Base-by-base conservation (phyloP, 2,888 invertebrate species). In the Carpatolechia fugitivella region DNA sequence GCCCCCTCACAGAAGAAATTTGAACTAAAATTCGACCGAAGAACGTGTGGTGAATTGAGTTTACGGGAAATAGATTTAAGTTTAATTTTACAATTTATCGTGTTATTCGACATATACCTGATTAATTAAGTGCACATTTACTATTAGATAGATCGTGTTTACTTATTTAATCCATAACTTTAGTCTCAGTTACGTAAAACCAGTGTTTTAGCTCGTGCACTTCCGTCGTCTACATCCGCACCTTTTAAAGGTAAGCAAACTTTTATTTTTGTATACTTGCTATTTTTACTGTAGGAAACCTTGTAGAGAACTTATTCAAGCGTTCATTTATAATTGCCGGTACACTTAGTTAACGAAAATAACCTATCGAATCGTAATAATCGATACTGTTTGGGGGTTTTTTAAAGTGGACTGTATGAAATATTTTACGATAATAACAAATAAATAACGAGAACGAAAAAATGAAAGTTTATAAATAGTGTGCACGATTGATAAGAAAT, bases 11-110 rank as follows among this genome's bases (percentile, higher is more conserved):
- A 31, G 20, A 14, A 24, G 8, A 31, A 20, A 33, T 3, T 13
- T 10, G 38, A 24, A 41, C 40, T 29, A 35, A 5, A 41, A 16
- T 36, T 14, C 35, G 52, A 50, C 47, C 53, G 57, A 55, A 33
- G 53, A 53, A 51, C 50, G 47, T 56, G 41, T 50, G 50, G 52
- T 57, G 58, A 41, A 58, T 53, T 24, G 31, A 50, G 8, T 38
- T 58, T 57, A 56, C 54, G 62, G 66, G 59, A 60, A 63, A 14
- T 4, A 61, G 60, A 35, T 59, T 58, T 38, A 58, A 57, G 55
- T 65, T 66, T 60, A 56, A 57, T 10, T 48, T 48, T 48, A 18
- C 16, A 48, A 18, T 31, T 33, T 31, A 14, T 31, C 18, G 16
- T 30, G 16, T 33, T 8, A 16, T 33, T 33, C 11, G 8, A 30